Conservation (phyloP, 2,888 invertebrate genomes). For the Serrognathus titanus region DNA sequence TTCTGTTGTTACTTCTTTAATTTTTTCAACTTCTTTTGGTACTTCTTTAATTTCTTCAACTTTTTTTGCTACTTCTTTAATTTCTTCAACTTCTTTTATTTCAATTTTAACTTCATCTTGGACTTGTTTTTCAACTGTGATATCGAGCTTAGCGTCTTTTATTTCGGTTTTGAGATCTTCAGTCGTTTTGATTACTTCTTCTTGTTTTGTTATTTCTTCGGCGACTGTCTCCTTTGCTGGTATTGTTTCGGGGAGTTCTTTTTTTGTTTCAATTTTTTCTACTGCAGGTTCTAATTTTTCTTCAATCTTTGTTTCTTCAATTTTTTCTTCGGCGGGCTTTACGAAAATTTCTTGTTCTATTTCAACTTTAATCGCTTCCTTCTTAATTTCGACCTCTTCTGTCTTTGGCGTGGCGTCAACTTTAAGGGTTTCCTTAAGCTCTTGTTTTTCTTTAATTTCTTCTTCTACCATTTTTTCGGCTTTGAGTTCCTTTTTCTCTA, state of each 20-base stretch:
- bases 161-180: conserved; percentile 12
- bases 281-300: neutral
- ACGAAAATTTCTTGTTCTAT: no score
- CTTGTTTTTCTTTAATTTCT: neutral
- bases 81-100: conserved; percentile 16
- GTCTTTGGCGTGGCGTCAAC: no score
- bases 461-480: no score
- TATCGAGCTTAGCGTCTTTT: neutral
- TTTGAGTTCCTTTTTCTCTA: no score
- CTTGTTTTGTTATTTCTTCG: neutral
- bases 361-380: neutral
- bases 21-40: no score
- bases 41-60: neutral
- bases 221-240: neutral
- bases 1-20: conserved; percentile 13
- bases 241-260: neutral
- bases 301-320: neutral
- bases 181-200: conserved; percentile 18
- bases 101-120: neutral
- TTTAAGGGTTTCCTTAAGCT: no score
- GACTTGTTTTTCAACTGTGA: no score
- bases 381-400: neutral
- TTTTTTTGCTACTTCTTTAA: conserved; percentile 13
- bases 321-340: neutral
- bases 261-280: neutral